These are phyloP conservation scores for Centroberyx gerrardi DNA, from an alignment of 2,797 vertebrate species.

Conservation along the genomic window DNA sequence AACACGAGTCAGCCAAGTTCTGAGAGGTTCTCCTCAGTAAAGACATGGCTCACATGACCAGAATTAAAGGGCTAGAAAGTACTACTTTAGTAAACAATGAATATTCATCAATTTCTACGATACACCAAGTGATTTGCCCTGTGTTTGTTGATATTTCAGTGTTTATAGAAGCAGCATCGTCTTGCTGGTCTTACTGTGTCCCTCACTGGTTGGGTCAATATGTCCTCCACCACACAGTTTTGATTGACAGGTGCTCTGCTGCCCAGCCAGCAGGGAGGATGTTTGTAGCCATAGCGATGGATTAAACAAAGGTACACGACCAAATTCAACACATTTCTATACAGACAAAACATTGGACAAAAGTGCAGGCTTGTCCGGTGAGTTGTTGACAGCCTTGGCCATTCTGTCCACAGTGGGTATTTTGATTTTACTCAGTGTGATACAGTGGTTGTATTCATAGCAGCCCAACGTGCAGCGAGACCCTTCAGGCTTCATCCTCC, in stretches of 20 bases:
- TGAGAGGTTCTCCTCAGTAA: conserved; percentile 17
- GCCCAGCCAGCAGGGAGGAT: too few species aligned
- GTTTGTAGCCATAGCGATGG: neutral
- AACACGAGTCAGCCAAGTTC: conserved; percentile 22
- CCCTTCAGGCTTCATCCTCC: neutral
- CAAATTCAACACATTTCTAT: neutral
- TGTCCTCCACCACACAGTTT: too few species aligned
- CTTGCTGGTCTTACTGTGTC: too few species aligned
- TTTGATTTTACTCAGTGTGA: neutral
- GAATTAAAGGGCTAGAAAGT: conserved; percentile 13
- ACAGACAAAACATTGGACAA: neutral
- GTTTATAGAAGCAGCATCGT: neutral
- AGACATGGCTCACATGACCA: conserved; percentile 1
- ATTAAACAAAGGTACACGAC: neutral
- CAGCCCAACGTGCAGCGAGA: neutral
- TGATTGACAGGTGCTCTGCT: too few species aligned
- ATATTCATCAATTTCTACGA: conserved; percentile 6
- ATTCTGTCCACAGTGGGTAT: too few species aligned
- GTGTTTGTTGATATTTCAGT: neutral
- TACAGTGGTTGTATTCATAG: neutral
- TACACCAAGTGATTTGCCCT: neutral
- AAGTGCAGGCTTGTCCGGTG: neutral
- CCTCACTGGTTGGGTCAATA: too few species aligned
- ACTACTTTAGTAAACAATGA: neutral
- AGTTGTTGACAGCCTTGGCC: too few species aligned